Conservation (phyloP, 2,888 invertebrate genomes). For the Tenthredo amoena region DNA sequence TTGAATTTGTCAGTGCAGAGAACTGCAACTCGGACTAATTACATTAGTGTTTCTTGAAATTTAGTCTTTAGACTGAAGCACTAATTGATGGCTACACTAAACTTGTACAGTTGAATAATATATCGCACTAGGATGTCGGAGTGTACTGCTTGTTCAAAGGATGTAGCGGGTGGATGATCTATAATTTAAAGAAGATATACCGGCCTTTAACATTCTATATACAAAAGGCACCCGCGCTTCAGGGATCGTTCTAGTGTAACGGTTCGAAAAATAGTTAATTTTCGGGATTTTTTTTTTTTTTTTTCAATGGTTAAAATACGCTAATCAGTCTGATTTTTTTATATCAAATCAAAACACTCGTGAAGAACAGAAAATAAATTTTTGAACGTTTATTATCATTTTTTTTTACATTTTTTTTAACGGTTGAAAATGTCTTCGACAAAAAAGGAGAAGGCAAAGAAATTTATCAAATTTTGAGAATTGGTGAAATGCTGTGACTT, state of each 20-base stretch:
- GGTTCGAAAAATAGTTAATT: no score
- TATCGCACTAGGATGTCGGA: background rate
- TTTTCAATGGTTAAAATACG: no score
- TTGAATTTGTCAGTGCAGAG: constrained; percentile 11
- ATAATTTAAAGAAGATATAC: background rate
- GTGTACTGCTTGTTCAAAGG: background rate
- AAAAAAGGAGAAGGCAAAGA: no score
- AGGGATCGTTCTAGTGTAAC: background rate
- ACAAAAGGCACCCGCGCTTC: background rate
- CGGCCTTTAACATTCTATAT: background rate
- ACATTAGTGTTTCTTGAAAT: background rate
- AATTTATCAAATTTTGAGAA: no score
- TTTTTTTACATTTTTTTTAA: no score
- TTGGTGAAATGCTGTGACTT: no score
- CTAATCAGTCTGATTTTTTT: no score
- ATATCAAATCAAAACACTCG: no score
- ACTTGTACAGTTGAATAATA: background rate
- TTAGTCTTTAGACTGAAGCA: background rate
- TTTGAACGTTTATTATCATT: no score
- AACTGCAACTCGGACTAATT: background rate
- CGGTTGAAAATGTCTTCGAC: no score
- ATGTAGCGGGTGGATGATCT: background rate
- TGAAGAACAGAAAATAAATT: no score
- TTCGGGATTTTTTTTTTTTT: no score
- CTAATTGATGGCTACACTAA: background rate